Base-by-base conservation (phyloP, 2,797 vertebrate species). In the Hydrolagus colliei region DNA sequence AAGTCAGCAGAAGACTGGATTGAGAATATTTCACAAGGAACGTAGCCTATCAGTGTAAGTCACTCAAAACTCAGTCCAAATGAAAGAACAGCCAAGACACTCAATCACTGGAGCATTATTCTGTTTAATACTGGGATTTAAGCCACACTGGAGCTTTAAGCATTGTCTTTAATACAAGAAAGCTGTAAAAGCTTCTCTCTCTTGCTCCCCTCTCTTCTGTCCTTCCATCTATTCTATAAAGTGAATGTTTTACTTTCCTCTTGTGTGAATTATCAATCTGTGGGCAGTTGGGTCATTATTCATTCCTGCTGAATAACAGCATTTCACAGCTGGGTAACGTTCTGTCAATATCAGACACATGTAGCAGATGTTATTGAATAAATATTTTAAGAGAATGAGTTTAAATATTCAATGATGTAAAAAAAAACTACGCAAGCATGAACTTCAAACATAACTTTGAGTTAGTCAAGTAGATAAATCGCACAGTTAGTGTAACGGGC, bases 361-460 rank as follows among this genome's bases (percentile, higher is more conserved):
- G 59, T 8, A 78, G 14, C 76, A 78, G 59, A 62, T 67, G 27
- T 22, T 67, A 82, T 80, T 67, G 22, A 80, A 18, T 80, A 80
- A 67, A 78, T 27, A 80, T 82, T 68, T 82, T 7, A 18, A 20
- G 78, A 20, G 63, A 82, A 18, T 67, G 14, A 18, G 4, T 35
- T 82, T 32, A 10, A 67, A 18, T 41, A 82, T 67, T 82, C 63
- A 82, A 32, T 35, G 63, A 67, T 82, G 61, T 20, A 16, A 82
- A 16, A 27, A 3, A 71, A 18, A 32, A 52, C 41, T 52, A 8
- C 12, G 16, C 59, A 79, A 63, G 63, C 11, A 0, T 32, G 61
- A 63, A 32, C n/a, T 27, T 67, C 22, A 82, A 82, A 82, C 13
- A 9, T 7, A 75, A 52, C 16, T 41, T 27, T 63, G 77, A 0